These are phyloP conservation scores for Eupithecia subfuscata DNA, from an alignment of 2,888 invertebrate genomes.

Conservation along the genomic window DNA sequence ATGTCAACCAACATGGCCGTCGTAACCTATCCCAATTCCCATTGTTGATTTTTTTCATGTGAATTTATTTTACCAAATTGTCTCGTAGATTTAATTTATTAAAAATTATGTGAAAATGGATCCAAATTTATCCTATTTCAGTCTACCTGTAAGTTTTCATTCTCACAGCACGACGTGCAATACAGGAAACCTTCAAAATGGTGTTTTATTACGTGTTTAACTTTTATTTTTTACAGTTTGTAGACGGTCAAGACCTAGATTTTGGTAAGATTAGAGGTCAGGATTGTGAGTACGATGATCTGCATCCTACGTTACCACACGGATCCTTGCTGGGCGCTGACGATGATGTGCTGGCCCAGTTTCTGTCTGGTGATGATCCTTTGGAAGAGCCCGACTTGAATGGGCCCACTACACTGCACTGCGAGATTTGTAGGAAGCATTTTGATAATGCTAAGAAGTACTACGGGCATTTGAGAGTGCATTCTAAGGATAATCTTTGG, in stretches of 20 bases:
- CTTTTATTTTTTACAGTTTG: slow-evolving; percentile 57
- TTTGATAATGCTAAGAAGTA: slow-evolving; percentile 80
- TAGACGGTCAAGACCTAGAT: slow-evolving; percentile 67
- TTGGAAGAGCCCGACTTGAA: slow-evolving; percentile 76
- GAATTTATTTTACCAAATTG: neutral
- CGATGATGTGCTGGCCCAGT: slow-evolving; percentile 76
- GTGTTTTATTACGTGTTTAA: neutral
- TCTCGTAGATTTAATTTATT: neutral
- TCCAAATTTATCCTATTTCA: slow-evolving; percentile 69
- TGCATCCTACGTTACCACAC: slow-evolving; percentile 60
- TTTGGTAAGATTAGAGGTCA: slow-evolving; percentile 55
- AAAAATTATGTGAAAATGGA: slow-evolving; percentile 57
- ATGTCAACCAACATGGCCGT: neutral
- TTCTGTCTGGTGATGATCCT: slow-evolving; percentile 72
- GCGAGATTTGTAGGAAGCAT: slow-evolving; percentile 76
- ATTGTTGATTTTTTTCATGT: neutral
- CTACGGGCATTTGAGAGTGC: slow-evolving; percentile 76
- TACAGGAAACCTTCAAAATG: neutral
- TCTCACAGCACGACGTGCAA: too few species aligned
- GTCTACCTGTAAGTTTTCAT: slow-evolving; percentile 67
- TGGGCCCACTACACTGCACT: slow-evolving; percentile 74
- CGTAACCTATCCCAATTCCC: too few species aligned
- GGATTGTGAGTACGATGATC: slow-evolving; percentile 63
- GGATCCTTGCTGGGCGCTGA: slow-evolving; percentile 64
- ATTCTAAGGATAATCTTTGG: slow-evolving; percentile 78